Base-by-base conservation (phyloP, 2,113 vertebrate species). In the Uria lomvia region DNA sequence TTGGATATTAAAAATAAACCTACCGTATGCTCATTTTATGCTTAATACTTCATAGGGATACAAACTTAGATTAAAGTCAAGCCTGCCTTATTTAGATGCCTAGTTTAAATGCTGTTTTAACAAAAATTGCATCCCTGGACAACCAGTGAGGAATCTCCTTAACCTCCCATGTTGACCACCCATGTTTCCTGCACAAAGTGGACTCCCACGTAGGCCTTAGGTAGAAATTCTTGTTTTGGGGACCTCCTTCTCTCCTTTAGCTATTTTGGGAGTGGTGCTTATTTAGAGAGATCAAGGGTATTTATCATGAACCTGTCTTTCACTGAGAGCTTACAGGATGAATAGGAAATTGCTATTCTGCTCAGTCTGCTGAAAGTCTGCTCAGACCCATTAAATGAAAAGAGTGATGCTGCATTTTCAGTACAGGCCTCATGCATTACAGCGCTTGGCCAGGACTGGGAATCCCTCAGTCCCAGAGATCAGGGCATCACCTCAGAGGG, bases 1-100 rank as follows among this genome's bases (percentile, higher is more conserved):
- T 19, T 74, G 40, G 78, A 56, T 87, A 52, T 91, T 85, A 92
- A 89, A 97, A 97, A 94, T 95, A 95, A 59, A 66, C 43, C 12
- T 85, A 59, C 47, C 2, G 1, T 87, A 38, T 78, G 49, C 42
- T 95, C 82, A 62, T 81, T 53, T 55, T 92, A 72, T 60, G 45
- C 16, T 74, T 86, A 60, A 38, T 58, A 67, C 66, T 95, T 91
- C 7, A 4, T 23, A 42, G 90, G 79, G 40, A 70, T 70, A 82
- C 32, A 72, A 65, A 59, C 8, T 29, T 65, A 94, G 24, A 38
- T 77, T 88, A 50, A 68, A 49, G 66, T 42, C 52, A 92, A 94
- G 15, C 67, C 18, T 91, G 45, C 17, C 82, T 49, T 90, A 16
- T 75, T 60, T 66, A 67, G 42, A 79, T 23, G 32, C 30, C 32